Percentiles rank a stretch among this genome's conserved stretches.
Conservation (phyloP, 2,888 invertebrate genomes). For the Himalopsyche tibetana region DNA sequence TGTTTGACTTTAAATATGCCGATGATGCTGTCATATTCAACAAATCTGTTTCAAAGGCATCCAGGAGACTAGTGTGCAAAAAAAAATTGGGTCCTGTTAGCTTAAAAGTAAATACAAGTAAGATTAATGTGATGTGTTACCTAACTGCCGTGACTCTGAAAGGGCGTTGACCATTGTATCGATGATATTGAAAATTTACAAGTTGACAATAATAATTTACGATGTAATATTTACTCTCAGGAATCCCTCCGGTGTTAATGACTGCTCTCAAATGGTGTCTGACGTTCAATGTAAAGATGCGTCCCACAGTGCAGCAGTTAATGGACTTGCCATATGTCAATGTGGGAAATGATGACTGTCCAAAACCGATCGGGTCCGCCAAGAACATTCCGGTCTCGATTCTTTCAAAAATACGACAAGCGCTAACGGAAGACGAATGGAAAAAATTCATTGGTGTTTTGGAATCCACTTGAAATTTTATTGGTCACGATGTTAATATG, state of each 20-base stretch:
- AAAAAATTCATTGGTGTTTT: conserved; percentile 49
- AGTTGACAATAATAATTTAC: neutral
- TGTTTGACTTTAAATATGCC: too few species aligned
- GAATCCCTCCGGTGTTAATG: conserved; percentile 79
- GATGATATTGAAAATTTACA: too few species aligned
- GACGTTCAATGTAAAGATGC: conserved; percentile 81
- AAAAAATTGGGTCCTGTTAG: too few species aligned
- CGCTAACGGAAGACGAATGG: conserved; percentile 58
- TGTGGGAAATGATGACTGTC: neutral
- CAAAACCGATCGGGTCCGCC: neutral
- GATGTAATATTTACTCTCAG: conserved; percentile 67
- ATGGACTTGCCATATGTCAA: conserved; percentile 74
- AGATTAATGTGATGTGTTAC: too few species aligned
- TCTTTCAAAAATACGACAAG: conserved; percentile 57
- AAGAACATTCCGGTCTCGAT: conserved; percentile 49
- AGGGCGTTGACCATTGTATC: too few species aligned
- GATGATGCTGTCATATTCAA: too few species aligned
- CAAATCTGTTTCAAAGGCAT: too few species aligned
- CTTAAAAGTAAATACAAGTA: too few species aligned
- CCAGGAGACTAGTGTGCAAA: too few species aligned
- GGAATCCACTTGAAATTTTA: conserved; percentile 40
- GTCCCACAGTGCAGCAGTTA: conserved; percentile 86
- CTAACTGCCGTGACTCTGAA: too few species aligned
- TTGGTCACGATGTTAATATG: too few species aligned
- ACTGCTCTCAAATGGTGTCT: conserved; percentile 84